Percentiles rank a stretch among this genome's conserved stretches.
phyloP scores from a whole-genome alignment of 2,888 invertebrate species.

The Ormyrus pomaceus region DNA sequence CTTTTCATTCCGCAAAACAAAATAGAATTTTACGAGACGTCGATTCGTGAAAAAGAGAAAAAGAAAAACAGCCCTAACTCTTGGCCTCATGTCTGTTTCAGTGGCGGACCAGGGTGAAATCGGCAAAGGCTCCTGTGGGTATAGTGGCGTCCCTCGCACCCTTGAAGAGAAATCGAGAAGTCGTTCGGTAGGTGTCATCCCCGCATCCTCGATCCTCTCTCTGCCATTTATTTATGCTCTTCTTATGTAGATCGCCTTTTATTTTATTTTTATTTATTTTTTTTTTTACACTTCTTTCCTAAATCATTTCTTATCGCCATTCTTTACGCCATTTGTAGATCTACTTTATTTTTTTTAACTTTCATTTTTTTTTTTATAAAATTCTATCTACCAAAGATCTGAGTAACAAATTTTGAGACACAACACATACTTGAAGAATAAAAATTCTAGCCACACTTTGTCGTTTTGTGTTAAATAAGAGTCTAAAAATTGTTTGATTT shows the following conservation, averaged over 20 bases:
- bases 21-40: neutral
- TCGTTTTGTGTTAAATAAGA: too few relatives aligned
- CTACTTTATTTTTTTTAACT: neutral
- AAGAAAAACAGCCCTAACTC: slow-evolving; percentile 64
- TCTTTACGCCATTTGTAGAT: neutral
- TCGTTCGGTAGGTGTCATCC: slow-evolving; percentile 82
- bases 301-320: slow-evolving; percentile 33
- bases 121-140: slow-evolving; percentile 89
- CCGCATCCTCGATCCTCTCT: slow-evolving; percentile 61
- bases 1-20: neutral
- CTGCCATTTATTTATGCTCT: slow-evolving; percentile 34
- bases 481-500: too few relatives aligned
- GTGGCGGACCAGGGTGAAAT: slow-evolving; percentile 89
- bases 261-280: slow-evolving; percentile 29
- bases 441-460: too few relatives aligned
- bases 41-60: slow-evolving; percentile 6
- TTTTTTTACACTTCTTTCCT: slow-evolving; percentile 44
- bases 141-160: slow-evolving; percentile 83
- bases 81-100: slow-evolving; percentile 79
- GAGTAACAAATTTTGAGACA: neutral
- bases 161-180: slow-evolving; percentile 81
- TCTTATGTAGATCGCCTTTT: slow-evolving; percentile 45
- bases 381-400: neutral
- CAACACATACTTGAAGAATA: too few relatives aligned
- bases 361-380: slow-evolving; percentile 12